Percentiles rank a stretch among this genome's conserved stretches.
These are phyloP conservation scores for Halictus ligatus DNA, from an alignment of 2,888 invertebrate genomes.

Conservation along the genomic window DNA sequence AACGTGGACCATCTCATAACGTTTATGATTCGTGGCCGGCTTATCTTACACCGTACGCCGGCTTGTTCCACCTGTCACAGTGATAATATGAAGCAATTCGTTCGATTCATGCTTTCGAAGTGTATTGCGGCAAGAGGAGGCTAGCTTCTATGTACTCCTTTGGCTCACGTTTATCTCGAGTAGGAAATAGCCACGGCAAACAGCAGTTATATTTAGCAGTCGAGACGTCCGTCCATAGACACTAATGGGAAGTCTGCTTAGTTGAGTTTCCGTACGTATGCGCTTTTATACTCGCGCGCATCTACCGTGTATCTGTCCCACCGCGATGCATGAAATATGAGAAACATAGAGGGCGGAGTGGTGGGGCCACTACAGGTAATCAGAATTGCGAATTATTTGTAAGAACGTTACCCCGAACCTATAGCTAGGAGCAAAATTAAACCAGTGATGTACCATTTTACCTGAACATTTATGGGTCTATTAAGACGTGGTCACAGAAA, in stretches of 20 bases:
- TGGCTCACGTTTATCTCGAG: slow-evolving; percentile 65
- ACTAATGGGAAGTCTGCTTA: slow-evolving; percentile 39
- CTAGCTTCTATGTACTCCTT: slow-evolving; percentile 46
- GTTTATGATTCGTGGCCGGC: slow-evolving; percentile 4
- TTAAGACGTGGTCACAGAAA: too few species aligned
- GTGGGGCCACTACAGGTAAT: not conserved
- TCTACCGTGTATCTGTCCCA: slow-evolving; percentile 7
- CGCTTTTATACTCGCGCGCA: slow-evolving; percentile 14
- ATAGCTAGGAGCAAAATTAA: too few species aligned
- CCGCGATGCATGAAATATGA: not conserved
- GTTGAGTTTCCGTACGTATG: slow-evolving; percentile 33
- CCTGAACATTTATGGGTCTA: too few species aligned
- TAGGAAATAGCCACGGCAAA: slow-evolving; percentile 71
- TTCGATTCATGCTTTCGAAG: not conserved
- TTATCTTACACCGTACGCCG: not conserved
- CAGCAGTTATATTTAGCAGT: slow-evolving; percentile 73
- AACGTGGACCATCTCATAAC: slow-evolving; percentile 12
- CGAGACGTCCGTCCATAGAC: slow-evolving; percentile 35
- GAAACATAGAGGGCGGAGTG: not conserved
- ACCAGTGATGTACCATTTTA: too few species aligned
- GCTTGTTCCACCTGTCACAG: not conserved
- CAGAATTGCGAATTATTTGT: not conserved
- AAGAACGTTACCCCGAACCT: too few species aligned
- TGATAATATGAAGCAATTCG: slow-evolving; percentile 8
- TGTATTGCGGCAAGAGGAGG: slow-evolving; percentile 12